phyloP scores from a whole-genome alignment of 2,888 invertebrate genomes.

The Colletes collaris region DNA sequence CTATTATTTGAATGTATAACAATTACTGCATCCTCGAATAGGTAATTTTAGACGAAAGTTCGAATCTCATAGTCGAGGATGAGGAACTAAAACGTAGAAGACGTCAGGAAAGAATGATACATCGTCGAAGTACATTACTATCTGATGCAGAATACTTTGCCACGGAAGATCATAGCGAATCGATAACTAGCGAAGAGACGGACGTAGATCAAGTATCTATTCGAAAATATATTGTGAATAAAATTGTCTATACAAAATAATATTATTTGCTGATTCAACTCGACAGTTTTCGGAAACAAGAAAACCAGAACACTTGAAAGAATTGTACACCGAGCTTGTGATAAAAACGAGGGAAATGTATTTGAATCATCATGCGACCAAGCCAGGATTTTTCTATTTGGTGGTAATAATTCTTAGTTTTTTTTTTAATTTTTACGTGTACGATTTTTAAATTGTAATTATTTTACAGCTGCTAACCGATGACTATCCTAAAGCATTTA shows the following conservation, averaged over 20 bases:
- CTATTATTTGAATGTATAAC: background rate
- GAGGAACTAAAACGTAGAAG: slow-evolving; percentile 63
- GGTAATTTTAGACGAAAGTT: slow-evolving; percentile 75
- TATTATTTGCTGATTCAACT: background rate
- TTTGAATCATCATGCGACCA: slow-evolving; percentile 73
- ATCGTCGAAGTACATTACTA: slow-evolving; percentile 54
- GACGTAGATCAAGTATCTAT: slow-evolving; percentile 43
- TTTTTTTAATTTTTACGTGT: no score
- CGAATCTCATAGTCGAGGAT: slow-evolving; percentile 71
- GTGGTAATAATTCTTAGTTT: slow-evolving; percentile 65
- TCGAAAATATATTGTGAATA: background rate
- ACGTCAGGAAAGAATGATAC: slow-evolving; percentile 61
- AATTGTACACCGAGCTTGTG: slow-evolving; percentile 70
- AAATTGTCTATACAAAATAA: background rate
- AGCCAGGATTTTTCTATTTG: slow-evolving; percentile 80
- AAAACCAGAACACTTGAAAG: slow-evolving; percentile 64
- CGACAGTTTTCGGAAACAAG: slow-evolving; percentile 15
- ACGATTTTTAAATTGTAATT: background rate
- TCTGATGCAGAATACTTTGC: background rate
- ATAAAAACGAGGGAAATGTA: slow-evolving; percentile 75
- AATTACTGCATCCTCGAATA: slow-evolving; percentile 25
- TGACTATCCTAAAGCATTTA: slow-evolving; percentile 64
- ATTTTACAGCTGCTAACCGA: slow-evolving; percentile 71
- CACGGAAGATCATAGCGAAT: slow-evolving; percentile 55
- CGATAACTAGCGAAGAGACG: slow-evolving; percentile 70